Evolutionary conservation across 37 sponge, comb jelly and placozoan genomes (phyloP).

Genomic region (Haliclona indistincta): DNA sequence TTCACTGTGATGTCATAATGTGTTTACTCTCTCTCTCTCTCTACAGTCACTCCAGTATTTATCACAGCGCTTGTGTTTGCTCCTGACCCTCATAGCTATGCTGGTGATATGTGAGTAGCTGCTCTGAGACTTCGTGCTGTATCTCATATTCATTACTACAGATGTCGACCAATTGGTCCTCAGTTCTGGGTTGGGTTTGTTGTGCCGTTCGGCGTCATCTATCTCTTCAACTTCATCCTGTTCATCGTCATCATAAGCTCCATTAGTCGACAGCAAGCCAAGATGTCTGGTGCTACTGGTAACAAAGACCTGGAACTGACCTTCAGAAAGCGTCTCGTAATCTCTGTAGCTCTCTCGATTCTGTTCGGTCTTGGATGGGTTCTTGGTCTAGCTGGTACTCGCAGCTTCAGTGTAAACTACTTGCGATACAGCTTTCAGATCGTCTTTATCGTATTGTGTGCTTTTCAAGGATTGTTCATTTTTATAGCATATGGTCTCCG

Average conservation of each 20-base stretch:
- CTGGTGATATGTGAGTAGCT: too few relatives aligned
- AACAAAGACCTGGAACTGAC: neutral
- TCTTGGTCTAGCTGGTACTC: conserved; percentile 29
- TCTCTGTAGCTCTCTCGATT: conserved; percentile 17
- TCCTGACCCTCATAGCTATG: conserved; percentile 21
- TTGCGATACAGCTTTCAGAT: conserved; percentile 19
- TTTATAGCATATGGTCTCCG: conserved; percentile 25
- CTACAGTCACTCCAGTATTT: conserved; percentile 19
- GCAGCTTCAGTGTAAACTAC: neutral
- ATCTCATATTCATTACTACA: too few relatives aligned
- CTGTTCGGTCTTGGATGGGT: conserved; percentile 51
- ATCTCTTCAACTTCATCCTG: conserved; percentile 37
- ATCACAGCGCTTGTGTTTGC: conserved; percentile 17
- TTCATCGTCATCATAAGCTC: conserved; percentile 31
- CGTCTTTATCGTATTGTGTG: conserved; percentile 5
- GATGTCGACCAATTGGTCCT: conserved; percentile 32
- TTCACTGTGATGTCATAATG: too few relatives aligned
- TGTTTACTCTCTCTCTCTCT: too few relatives aligned
- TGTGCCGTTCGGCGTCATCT: conserved; percentile 24
- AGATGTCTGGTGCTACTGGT: neutral
- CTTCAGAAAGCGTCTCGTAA: neutral
- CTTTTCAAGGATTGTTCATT: conserved; percentile 30
- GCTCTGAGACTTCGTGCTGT: too few relatives aligned
- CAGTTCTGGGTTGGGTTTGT: conserved; percentile 39
- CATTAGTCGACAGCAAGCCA: neutral